A percentile compares a stretch with the other conserved stretches of the same genome.
phyloP scores from a whole-genome alignment of 2,113 vertebrate genomes.

The Muntiacus reevesi region DNA sequence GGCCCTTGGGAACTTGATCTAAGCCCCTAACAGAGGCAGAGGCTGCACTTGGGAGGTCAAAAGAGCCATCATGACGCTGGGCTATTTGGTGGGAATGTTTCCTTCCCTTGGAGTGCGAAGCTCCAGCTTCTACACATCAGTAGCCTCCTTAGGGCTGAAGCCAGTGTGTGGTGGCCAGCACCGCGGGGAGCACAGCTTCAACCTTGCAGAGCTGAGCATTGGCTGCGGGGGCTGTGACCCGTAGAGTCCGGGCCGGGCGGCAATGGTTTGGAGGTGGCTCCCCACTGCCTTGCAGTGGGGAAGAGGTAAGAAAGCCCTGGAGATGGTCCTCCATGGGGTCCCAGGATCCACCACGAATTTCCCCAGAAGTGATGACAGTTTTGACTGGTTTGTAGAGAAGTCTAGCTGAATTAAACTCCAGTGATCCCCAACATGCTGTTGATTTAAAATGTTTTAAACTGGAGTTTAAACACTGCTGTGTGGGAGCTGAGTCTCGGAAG shows the following conservation, averaged over 20 bases:
- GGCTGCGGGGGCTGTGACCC: not conserved
- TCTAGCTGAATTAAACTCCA: not conserved
- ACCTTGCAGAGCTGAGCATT: not conserved
- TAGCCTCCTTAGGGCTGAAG: not conserved
- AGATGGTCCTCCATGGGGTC: not conserved
- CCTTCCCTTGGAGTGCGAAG: not conserved
- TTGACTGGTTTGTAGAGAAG: not conserved
- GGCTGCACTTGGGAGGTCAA: not conserved
- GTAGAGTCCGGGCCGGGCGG: not conserved
- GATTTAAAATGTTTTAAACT: not conserved
- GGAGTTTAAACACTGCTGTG: not conserved
- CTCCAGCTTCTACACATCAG: not conserved
- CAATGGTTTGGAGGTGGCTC: not conserved
- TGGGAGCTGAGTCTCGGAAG: not conserved
- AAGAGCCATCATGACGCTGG: not conserved
- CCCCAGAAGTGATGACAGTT: not conserved
- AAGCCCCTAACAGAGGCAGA: not conserved
- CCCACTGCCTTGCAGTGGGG: rapidly evolving
- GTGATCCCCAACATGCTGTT: not conserved
- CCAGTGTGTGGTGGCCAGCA: too few species aligned
- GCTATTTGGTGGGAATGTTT: not conserved
- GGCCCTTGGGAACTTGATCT: not conserved
- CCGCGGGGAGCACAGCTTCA: not conserved
- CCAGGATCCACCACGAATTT: not conserved
- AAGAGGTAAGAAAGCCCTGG: not conserved